Conservation (phyloP, 1,140 invertebrate species). For the Papilio helenus region DNA sequence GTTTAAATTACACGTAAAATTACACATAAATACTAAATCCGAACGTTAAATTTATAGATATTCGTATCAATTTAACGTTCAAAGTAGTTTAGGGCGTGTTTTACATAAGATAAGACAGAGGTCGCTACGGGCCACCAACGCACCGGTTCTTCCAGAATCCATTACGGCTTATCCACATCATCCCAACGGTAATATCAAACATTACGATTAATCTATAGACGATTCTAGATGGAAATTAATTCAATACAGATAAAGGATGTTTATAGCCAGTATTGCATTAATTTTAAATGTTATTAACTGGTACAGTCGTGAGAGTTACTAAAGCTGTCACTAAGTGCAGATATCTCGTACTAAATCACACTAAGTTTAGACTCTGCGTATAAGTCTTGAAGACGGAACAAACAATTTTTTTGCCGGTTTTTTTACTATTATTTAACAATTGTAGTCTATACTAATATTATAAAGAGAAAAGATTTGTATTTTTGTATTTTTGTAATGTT, state of each 20-base stretch:
- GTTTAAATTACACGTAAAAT: background rate
- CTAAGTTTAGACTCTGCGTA: no score
- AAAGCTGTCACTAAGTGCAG: background rate
- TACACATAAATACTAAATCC: background rate
- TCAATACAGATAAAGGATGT: background rate
- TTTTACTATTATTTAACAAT: no score
- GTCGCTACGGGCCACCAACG: conserved; percentile 11
- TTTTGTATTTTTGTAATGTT: no score
- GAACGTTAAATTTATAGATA: background rate
- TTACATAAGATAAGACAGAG: conserved; percentile 14
- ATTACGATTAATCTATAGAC: background rate
- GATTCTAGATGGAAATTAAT: conserved; percentile 13
- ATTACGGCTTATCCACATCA: background rate
- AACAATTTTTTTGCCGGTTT: no score
- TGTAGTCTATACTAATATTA: no score
- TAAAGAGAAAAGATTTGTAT: no score
- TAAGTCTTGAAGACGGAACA: no score
- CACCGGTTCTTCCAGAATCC: conserved; percentile 21
- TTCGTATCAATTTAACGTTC: conserved; percentile 1
- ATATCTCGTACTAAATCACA: no score
- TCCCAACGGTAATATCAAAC: conserved; percentile 1
- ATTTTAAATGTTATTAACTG: background rate
- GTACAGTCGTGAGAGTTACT: background rate
- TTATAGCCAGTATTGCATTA: background rate
- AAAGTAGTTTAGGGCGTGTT: conserved; percentile 5